Evolutionary conservation across 2,113 vertebrate species (phyloP).

Genomic region (Paedocypris sp.): DNA sequence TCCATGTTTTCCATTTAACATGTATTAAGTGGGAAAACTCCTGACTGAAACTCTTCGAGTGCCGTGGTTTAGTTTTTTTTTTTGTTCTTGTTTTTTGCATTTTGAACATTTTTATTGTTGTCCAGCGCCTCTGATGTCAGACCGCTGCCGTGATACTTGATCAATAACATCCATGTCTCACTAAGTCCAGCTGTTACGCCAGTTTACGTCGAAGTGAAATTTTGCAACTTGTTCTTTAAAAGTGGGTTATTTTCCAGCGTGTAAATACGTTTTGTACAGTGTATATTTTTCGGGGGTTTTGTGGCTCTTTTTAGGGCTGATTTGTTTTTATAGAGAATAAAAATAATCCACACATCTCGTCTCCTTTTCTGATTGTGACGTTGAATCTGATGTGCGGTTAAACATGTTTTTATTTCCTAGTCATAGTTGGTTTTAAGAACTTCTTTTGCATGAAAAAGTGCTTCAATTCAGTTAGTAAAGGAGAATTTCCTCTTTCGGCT

Average conservation of each 20-base stretch:
- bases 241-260: constrained; percentile 43
- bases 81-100: neutral
- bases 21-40: neutral
- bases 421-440: too few relatives aligned
- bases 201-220: constrained; percentile 48
- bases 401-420: neutral
- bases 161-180: too few relatives aligned
- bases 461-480: too few relatives aligned
- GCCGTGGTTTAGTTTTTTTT: neutral
- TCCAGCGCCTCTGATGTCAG: too few relatives aligned
- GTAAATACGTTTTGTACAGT: constrained; percentile 58
- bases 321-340: constrained; percentile 47
- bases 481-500: too few relatives aligned
- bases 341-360: constrained; percentile 28
- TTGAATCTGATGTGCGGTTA: neutral
- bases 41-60: neutral
- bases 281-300: constrained; percentile 38
- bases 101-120: too few relatives aligned
- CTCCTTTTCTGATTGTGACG: neutral
- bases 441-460: too few relatives aligned
- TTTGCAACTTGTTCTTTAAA: constrained; percentile 41
- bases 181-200: too few relatives aligned
- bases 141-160: too few relatives aligned
- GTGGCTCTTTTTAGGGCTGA: constrained; percentile 56
- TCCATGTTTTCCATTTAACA: neutral